A percentile compares a stretch with the other conserved stretches of the same genome.
phyloP scores from a whole-genome alignment of 2,113 vertebrate species.

The Gambusia affinis region DNA sequence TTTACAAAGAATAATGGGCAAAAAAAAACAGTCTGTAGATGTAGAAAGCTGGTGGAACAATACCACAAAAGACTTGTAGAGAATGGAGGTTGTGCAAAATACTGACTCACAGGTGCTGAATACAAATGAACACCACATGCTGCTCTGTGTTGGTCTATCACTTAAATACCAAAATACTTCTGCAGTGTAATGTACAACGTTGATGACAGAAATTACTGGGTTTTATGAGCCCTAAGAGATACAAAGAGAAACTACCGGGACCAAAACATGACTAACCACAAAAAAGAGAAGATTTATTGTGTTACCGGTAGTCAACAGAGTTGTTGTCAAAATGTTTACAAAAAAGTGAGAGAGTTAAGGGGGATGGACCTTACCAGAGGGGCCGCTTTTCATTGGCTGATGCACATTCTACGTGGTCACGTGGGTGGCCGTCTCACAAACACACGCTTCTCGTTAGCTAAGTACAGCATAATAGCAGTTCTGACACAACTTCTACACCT shows the following conservation, averaged over 20 bases:
- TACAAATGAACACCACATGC: background rate
- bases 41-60: too few relatives aligned
- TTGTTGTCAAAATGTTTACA: background rate
- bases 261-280: background rate
- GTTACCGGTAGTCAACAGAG: background rate
- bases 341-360: background rate
- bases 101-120: background rate
- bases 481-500: too few relatives aligned
- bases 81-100: background rate
- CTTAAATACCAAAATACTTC: background rate
- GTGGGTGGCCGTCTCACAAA: too few relatives aligned
- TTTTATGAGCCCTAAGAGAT: background rate
- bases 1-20: too few relatives aligned
- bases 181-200: background rate
- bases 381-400: too few relatives aligned
- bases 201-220: background rate
- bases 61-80: background rate
- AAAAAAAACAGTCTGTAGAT: too few relatives aligned
- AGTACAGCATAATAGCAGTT: too few relatives aligned
- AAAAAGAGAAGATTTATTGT: background rate
- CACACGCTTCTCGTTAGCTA: too few relatives aligned
- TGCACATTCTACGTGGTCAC: too few relatives aligned
- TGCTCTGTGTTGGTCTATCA: background rate
- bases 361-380: too few relatives aligned
- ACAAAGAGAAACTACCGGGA: background rate